phyloP scores from a whole-genome alignment of 2,113 vertebrate genomes.

The Ibidorhyncha struthersii region DNA sequence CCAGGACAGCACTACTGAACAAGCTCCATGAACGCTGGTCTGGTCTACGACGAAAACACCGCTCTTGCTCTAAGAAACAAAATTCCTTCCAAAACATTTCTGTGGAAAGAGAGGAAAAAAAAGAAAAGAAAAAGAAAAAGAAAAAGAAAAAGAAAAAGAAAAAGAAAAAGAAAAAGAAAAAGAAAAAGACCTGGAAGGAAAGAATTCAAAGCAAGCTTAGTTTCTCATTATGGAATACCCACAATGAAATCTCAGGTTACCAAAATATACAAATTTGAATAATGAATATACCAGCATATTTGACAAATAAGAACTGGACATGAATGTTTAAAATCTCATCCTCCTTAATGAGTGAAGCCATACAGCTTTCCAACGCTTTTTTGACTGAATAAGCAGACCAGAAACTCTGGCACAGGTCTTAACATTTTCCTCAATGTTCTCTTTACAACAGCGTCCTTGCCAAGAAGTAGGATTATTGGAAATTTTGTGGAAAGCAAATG shows the following conservation, averaged over 20 bases:
- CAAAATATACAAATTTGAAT: neutral
- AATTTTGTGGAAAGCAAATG: neutral
- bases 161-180: neutral
- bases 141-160: neutral
- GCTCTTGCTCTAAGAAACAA: neutral
- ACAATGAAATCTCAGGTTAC: neutral
- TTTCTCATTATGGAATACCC: neutral
- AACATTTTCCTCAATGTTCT: neutral
- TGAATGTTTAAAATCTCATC: neutral
- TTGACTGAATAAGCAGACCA: neutral
- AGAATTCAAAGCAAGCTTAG: neutral
- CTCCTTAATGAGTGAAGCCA: neutral
- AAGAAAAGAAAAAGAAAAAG: neutral
- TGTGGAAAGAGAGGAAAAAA: neutral
- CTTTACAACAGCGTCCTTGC: neutral
- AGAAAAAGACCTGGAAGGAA: neutral
- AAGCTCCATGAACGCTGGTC: neutral
- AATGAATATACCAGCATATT: neutral
- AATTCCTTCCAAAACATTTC: neutral
- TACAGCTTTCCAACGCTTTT: neutral
- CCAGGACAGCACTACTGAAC: neutral
- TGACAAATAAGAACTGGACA: neutral
- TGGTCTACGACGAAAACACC: neutral
- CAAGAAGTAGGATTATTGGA: neutral
- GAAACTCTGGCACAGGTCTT: neutral